A percentile compares a stretch with the other conserved stretches of the same genome.
phyloP scores from a whole-genome alignment of 2,888 invertebrate species.

The Tipula helvola region DNA sequence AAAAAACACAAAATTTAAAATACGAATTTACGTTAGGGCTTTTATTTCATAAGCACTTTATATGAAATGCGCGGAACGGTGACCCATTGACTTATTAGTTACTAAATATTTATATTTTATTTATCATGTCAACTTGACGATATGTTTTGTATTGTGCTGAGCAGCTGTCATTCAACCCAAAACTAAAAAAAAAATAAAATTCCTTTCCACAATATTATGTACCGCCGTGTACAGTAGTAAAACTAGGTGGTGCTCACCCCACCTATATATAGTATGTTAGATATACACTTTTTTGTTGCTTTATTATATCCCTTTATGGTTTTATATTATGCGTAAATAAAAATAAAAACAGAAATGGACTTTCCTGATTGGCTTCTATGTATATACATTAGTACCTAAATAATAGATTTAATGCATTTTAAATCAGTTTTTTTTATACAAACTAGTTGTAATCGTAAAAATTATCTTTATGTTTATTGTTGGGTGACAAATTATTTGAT shows the following conservation, averaged over 20 bases:
- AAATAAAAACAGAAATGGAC: not conserved
- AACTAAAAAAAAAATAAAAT: not conserved
- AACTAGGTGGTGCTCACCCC: not conserved
- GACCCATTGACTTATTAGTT: not conserved
- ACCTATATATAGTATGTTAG: not conserved
- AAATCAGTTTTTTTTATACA: not conserved
- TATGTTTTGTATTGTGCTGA: not conserved
- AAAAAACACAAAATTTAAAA: no score
- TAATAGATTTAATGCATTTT: not conserved
- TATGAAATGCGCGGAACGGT: not conserved
- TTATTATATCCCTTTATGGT: not conserved
- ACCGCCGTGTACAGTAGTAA: not conserved
- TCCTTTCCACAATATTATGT: not conserved
- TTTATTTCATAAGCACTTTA: not conserved
- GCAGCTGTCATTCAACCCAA: not conserved
- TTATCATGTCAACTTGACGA: not conserved
- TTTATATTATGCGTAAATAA: not conserved
- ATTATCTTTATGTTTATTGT: not conserved
- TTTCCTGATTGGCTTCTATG: not conserved
- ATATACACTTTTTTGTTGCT: not conserved
- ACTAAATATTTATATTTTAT: not conserved
- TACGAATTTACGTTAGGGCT: not conserved
- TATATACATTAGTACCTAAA: not conserved
- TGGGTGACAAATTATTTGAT: not conserved
- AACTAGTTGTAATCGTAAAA: not conserved